Evolutionary conservation across 2,888 invertebrate species (phyloP), one percentile per base, ranked within the genome.

Genomic region (Cephus runcator): DNA sequence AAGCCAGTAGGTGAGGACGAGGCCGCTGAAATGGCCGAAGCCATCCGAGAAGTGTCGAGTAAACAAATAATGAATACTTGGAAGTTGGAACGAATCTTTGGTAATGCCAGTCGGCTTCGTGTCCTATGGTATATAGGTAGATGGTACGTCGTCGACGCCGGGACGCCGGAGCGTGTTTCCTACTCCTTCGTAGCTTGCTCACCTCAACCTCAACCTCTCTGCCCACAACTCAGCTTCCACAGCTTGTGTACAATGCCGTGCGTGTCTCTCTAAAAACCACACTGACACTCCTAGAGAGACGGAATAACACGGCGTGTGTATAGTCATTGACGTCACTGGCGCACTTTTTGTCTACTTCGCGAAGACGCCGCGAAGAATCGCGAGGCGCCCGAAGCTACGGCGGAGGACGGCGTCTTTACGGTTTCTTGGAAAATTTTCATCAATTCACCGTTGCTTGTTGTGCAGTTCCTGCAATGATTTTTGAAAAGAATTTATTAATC

Each of bases 1-100:
- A 56, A 56, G 56, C 56, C 76, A 76, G 36, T 69, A 77, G 33
- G 68, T 34, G 77, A 69, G 23, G 56, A 79, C 78, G 79, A 79
- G 82, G 76, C 79, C 81, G 85, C 82, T 84, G 76, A 84, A 86
- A 86, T 85, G 85, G 87, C 83, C 81, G 83, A 56, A 83, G 83
- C 77, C 80, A 75, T 79, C 79, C 75, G 68, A 75, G 81, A 80
- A 82, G 84, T 78, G 79, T 75, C 79, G 73, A 76, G 79, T 81
- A 82, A 83, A 83, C 80, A 84, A 83, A 84, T 81, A 81, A 81
- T 79, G 85, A 88, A 87, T 87, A 86, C 88, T 82, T 83, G 86
- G 87, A 88, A 86, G 86, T 79, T 85, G 82, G 80, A 83, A 85
- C 83, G 86, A 85, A 85, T 84, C 82, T 83, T 77, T 77, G 76